phyloP scores from a whole-genome alignment of 2,888 invertebrate species.

The Agrotis segetum region DNA sequence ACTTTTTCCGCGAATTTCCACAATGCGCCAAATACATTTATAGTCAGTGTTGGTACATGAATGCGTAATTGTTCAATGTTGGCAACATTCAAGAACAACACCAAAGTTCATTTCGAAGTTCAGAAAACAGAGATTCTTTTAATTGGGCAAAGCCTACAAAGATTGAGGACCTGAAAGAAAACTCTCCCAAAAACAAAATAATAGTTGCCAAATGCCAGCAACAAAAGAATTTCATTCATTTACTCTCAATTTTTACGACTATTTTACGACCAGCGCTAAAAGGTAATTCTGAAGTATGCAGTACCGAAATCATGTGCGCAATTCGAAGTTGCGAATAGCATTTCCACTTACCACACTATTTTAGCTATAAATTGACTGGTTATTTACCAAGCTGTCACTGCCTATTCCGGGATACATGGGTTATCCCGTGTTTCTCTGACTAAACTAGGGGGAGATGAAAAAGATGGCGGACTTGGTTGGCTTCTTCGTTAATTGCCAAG shows the following conservation, averaged over 20 bases:
- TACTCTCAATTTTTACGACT: background rate
- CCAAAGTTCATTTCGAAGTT: background rate
- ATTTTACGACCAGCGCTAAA: slow-evolving; percentile 30
- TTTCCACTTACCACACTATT: slow-evolving; percentile 7
- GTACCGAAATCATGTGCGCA: slow-evolving; percentile 27
- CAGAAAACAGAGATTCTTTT: background rate
- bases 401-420: too few species aligned
- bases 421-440: background rate
- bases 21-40: slow-evolving; percentile 1
- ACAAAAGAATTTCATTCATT: slow-evolving; percentile 31
- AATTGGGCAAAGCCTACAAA: background rate
- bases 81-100: slow-evolving; percentile 17
- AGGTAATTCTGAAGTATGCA: slow-evolving; percentile 25
- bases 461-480: background rate
- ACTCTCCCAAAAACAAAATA: background rate
- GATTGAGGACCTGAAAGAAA: background rate
- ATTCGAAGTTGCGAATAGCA: slow-evolving; percentile 7
- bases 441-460: background rate
- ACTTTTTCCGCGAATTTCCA: background rate
- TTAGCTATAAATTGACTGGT: slow-evolving; percentile 22
- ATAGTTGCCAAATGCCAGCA: background rate
- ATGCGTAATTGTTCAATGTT: slow-evolving; percentile 10
- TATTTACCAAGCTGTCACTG: slow-evolving; percentile 1
- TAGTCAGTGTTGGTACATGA: background rate
- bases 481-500: too few species aligned